Percentiles rank a stretch among this genome's conserved stretches.
These are phyloP conservation scores for Athetis lepigone DNA, from an alignment of 2,888 invertebrate genomes.

Conservation along the genomic window DNA sequence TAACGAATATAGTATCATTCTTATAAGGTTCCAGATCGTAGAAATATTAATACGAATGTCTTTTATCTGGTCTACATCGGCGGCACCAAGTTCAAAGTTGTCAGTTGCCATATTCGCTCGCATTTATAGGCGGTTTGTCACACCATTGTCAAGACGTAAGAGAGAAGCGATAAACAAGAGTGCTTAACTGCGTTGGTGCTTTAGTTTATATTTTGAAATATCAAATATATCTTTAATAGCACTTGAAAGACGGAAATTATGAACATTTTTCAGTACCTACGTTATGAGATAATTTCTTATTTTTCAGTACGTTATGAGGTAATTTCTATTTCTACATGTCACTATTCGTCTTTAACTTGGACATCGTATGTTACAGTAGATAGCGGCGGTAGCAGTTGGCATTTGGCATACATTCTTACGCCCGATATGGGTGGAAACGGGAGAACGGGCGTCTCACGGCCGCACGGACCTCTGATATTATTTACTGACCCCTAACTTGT, in stretches of 20 bases:
- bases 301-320: conserved; percentile 1
- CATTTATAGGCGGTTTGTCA: conserved; percentile 52
- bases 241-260: no score
- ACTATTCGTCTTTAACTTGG: conserved; percentile 54
- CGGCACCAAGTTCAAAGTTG: conserved; percentile 60
- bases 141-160: conserved; percentile 32
- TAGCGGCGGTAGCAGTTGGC: conserved; percentile 79
- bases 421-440: conserved; percentile 84
- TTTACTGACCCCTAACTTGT: conserved; percentile 77
- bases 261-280: no score
- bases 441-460: conserved; percentile 80
- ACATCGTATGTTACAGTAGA: conserved; percentile 59
- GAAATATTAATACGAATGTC: conserved; percentile 18
- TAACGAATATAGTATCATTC: conserved; percentile 2
- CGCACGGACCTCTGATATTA: conserved; percentile 76
- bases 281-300: no score
- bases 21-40: conserved; percentile 13
- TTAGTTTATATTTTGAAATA: background rate
- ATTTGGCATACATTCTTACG: conserved; percentile 86
- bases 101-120: conserved; percentile 53
- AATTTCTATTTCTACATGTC: background rate
- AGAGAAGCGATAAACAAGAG: conserved; percentile 28
- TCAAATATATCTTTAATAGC: no score
- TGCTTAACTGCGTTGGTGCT: background rate
- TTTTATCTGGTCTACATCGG: conserved; percentile 53